Conservation (phyloP, 2,888 invertebrate genomes). For the Rhagonycha fulva region DNA sequence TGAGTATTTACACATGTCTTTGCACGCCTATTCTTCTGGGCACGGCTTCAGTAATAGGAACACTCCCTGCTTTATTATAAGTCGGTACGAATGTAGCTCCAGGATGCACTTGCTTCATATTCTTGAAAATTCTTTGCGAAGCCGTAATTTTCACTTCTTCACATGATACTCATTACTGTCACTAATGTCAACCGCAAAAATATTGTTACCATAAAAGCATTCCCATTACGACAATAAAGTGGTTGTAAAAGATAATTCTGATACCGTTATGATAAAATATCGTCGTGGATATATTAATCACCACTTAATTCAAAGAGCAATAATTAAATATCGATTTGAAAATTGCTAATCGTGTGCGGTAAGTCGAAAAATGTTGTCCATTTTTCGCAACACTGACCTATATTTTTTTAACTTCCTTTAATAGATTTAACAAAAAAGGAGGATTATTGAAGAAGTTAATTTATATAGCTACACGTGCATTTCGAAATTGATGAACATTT, state of each 20-base stretch:
- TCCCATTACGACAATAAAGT: background rate
- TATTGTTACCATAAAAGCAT: background rate
- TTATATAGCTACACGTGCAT: background rate
- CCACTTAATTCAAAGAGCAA: background rate
- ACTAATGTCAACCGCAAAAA: background rate
- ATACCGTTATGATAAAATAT: background rate
- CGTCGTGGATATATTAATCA: background rate
- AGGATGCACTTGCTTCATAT: slow-evolving; percentile 21
- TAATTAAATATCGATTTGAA: background rate
- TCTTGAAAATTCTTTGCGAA: slow-evolving; percentile 12
- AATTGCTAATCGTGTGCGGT: background rate
- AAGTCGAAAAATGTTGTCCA: no score
- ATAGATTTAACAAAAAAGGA: no score
- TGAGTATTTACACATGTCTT: slow-evolving; percentile 34
- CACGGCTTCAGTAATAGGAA: slow-evolving; percentile 32
- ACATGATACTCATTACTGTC: slow-evolving; percentile 8
- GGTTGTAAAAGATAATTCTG: background rate
- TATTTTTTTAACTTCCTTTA: no score
- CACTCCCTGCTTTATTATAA: slow-evolving; percentile 31
- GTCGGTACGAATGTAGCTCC: slow-evolving; percentile 23
- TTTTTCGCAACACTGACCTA: no score
- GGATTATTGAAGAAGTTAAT: background rate
- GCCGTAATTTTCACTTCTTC: slow-evolving; percentile 18
- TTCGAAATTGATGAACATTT: background rate
- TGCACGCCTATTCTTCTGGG: slow-evolving; percentile 33